Evolutionary conservation across 2,113 vertebrate genomes (phyloP).

Genomic region (Tretioscincus oriximinensis): DNA sequence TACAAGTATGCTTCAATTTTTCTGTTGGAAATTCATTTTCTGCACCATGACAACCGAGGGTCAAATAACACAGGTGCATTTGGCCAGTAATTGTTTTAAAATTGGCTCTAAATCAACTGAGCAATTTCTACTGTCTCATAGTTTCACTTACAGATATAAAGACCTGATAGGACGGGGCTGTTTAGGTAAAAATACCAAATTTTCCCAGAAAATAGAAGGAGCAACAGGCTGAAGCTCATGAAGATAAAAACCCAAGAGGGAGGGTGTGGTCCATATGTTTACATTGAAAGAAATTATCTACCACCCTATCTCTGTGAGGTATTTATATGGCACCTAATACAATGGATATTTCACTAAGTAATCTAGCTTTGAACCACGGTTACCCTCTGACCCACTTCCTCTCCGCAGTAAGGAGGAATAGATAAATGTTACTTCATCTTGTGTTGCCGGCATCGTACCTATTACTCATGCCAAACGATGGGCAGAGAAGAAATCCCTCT

Average conservation of each 20-base stretch:
- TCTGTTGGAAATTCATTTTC: not conserved
- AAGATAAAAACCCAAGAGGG: slow-evolving; percentile 8
- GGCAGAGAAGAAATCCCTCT: not conserved
- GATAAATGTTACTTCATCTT: not conserved
- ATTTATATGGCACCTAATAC: slow-evolving; percentile 15
- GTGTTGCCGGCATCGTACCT: not conserved
- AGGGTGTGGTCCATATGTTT: not conserved
- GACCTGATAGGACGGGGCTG: slow-evolving; percentile 13
- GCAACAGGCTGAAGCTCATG: not conserved
- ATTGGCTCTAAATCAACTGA: not conserved
- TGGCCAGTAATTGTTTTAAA: not conserved
- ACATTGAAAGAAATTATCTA: not conserved
- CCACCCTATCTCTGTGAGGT: not conserved
- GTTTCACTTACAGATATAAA: slow-evolving; percentile 8
- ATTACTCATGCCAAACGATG: not conserved
- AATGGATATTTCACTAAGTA: not conserved
- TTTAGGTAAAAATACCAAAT: slow-evolving; percentile 13
- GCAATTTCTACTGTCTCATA: not conserved
- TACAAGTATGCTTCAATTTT: not conserved
- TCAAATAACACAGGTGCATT: not conserved
- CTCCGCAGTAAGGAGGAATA: not conserved
- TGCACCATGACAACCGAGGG: not conserved
- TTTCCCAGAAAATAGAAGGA: not conserved
- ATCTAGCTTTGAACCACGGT: not conserved
- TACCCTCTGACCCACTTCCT: not conserved